Evolutionary conservation across 2,113 vertebrate genomes (phyloP).

Genomic region (Crotalus horridus): DNA sequence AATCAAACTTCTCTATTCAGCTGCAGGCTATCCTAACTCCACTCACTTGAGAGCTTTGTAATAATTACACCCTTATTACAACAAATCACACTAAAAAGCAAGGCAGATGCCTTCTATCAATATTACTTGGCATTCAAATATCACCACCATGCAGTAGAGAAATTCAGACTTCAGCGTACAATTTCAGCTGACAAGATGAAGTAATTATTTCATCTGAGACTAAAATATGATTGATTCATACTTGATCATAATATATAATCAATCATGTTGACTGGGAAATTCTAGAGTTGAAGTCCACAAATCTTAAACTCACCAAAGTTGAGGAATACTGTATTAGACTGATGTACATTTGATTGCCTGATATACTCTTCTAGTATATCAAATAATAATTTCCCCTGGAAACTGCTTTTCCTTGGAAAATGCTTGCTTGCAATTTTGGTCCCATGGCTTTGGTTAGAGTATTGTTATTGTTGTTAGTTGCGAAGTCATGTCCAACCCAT

Average conservation of each 20-base stretch:
- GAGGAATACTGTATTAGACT: not conserved
- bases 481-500: too few species aligned
- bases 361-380: not conserved
- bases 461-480: not conserved
- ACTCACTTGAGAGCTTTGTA: not conserved
- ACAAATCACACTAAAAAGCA: not conserved
- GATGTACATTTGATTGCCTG: not conserved
- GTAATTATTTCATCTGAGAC: not conserved
- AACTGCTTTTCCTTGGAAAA: not conserved
- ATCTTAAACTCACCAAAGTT: not conserved
- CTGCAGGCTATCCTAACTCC: not conserved
- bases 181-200: not conserved
- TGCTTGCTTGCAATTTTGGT: not conserved
- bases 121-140: not conserved
- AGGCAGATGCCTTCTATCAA: not conserved
- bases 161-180: not conserved
- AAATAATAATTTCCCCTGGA: not conserved
- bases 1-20: not conserved
- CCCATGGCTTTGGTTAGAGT: not conserved
- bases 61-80: not conserved
- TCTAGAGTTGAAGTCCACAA: not conserved
- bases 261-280: not conserved
- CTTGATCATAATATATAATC: not conserved
- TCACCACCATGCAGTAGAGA: not conserved
- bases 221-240: not conserved